Conservation (phyloP, 1,140 invertebrate species). For the Drosophila murphyi region DNA sequence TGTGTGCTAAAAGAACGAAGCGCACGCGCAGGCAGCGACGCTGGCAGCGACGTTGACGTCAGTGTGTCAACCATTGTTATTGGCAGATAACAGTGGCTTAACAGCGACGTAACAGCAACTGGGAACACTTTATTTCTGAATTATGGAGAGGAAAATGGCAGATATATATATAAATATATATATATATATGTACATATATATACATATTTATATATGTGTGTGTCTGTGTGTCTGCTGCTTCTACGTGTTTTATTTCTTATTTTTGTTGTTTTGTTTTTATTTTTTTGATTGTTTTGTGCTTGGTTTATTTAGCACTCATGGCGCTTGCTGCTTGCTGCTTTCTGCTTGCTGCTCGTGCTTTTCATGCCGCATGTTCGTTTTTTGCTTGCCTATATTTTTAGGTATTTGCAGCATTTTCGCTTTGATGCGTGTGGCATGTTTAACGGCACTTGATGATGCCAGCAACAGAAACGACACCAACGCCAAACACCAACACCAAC, state of each 20-base stretch:
- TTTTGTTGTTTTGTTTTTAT: neutral
- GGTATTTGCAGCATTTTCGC: constrained; percentile 57
- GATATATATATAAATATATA: neutral
- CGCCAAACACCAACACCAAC: constrained; percentile 10
- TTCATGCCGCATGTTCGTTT: constrained; percentile 44
- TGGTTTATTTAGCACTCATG: constrained; percentile 37
- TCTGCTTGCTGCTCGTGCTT: constrained; percentile 27
- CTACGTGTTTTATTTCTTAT: neutral
- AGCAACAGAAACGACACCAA: constrained; percentile 11
- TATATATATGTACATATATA: too few species aligned
- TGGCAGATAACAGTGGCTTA: constrained; percentile 28
- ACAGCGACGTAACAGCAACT: constrained; percentile 51
- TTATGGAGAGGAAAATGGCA: neutral
- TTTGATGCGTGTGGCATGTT: constrained; percentile 67
- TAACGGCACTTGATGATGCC: constrained; percentile 57
- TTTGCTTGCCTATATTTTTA: constrained; percentile 29
- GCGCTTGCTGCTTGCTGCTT: constrained; percentile 7
- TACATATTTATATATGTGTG: neutral
- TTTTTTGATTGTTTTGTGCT: constrained; percentile 12
- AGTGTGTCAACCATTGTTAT: neutral
- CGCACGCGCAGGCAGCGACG: constrained; percentile 56
- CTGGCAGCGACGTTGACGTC: constrained; percentile 33
- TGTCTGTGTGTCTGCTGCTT: constrained; percentile 1
- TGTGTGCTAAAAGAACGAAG: constrained; percentile 25
- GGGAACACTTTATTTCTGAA: constrained; percentile 27